Evolutionary conservation across 2,888 invertebrate species (phyloP), one percentile per base, ranked within the genome.

Genomic region (Didymodactylos carnosus): DNA sequence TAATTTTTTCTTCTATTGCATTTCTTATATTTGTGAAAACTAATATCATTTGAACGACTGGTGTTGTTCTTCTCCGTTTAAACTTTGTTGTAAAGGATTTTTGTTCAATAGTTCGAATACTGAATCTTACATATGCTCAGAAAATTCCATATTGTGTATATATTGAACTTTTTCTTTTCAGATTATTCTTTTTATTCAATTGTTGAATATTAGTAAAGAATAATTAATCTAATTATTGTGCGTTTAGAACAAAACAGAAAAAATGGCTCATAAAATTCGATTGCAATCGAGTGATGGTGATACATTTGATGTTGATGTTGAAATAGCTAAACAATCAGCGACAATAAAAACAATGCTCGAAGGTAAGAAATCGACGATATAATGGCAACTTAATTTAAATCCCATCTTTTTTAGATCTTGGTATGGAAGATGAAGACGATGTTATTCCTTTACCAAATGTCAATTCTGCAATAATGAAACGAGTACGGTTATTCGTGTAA

Each of bases 291-390:
- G 91, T 1, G 94, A 97, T 84, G 92, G 91, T 73, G 94, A 95
- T 83, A 89, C 91, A 39, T 97, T 97, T 82, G 91, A 92, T 78
- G 94, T 95, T 0, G 94, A 95, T 80, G 91, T 93, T 0, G 93
- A 95, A 83, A 93, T 97, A 76, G 95, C 95, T 69, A 93, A 94
- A 86, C 94, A 94, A 83, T 95, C 94, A 0, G 92, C 93, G 23
- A 97, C 95, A 0, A 94, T 98, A 78, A 95, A 94, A 85, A 97
- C 94, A 5, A 97, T 98, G 92, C 87, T 98, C 79, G 95, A 95
- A 82, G 62, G 62, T 62, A 35, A 19, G 35, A 51, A 16, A 14
- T 14, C 7, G 14, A n/a, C n/a, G n/a, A n/a, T n/a, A n/a, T n/a
- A n/a, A n/a, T 27, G 29, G 2, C 3, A 23, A 27, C 25, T 10